Conservation (phyloP, 2,797 vertebrate genomes). For the Leucoraja ocellata region DNA sequence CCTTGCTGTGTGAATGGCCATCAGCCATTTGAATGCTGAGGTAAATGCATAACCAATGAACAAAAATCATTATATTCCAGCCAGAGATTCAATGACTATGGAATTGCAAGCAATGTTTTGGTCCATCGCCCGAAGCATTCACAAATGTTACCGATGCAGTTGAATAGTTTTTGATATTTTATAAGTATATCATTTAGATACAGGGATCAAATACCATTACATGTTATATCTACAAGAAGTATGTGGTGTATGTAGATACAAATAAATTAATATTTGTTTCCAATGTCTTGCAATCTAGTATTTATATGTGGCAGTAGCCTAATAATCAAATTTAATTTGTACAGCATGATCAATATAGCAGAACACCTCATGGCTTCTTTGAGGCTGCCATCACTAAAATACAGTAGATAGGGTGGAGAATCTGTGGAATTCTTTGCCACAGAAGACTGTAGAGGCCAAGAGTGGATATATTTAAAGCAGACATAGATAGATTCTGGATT, state of each 20-base stretch:
- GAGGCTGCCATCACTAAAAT: too few relatives aligned
- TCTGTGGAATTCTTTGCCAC: too few relatives aligned
- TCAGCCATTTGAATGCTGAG: neutral
- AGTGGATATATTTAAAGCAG: too few relatives aligned
- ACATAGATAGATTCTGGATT: too few relatives aligned
- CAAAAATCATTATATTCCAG: neutral
- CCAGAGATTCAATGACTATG: neutral
- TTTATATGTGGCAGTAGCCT: neutral
- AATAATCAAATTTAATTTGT: neutral
- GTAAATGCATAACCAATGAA: neutral
- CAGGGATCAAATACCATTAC: neutral
- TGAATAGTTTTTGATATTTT: neutral
- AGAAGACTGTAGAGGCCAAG: too few relatives aligned
- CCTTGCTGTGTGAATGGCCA: neutral
- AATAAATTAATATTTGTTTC: neutral
- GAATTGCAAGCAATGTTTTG: neutral
- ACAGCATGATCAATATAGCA: too few relatives aligned
- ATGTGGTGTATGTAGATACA: neutral
- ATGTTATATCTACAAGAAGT: neutral
- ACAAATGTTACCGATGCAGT: conserved; percentile 11
- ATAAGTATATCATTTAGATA: neutral
- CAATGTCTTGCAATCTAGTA: neutral
- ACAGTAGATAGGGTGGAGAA: too few relatives aligned
- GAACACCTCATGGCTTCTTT: too few relatives aligned
- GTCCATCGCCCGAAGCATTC: neutral